Conservation (phyloP, 2,797 vertebrate species). For the Gymnothorax javanicus region DNA sequence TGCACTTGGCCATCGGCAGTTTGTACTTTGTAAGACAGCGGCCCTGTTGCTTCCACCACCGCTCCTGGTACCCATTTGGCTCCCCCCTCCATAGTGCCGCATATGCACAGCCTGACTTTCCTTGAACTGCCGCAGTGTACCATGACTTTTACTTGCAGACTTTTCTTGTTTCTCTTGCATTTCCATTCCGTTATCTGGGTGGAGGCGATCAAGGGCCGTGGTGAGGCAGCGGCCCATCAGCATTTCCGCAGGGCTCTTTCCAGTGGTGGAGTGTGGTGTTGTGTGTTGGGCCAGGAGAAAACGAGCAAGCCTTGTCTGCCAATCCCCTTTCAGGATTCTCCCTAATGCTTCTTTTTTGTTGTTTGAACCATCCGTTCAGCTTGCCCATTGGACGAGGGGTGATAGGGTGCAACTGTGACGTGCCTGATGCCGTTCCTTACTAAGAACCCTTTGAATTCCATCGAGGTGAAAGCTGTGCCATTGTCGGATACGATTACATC, state of each 20-base stretch:
- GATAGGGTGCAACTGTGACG: background rate
- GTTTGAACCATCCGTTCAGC: background rate
- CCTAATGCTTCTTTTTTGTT: background rate
- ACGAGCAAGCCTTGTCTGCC: background rate
- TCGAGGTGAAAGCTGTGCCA: background rate
- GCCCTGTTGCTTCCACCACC: background rate
- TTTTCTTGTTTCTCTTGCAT: constrained; percentile 15
- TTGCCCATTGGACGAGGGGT: background rate
- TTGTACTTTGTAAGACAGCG: background rate
- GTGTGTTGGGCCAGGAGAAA: constrained; percentile 14
- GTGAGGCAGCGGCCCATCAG: background rate
- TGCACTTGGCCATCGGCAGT: background rate
- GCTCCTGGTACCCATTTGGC: background rate
- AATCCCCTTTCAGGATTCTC: background rate
- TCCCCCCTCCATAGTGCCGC: background rate
- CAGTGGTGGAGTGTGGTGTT: background rate
- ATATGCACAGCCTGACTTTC: background rate
- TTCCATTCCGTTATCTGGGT: background rate
- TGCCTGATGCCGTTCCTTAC: background rate
- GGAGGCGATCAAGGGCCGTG: background rate
- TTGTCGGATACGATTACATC: background rate
- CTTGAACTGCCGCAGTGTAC: background rate
- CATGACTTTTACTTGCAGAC: background rate
- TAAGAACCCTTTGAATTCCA: background rate
- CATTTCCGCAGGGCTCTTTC: constrained; percentile 19